Conservation (phyloP, 2,888 invertebrate genomes). For the Acrobasis suavella region DNA sequence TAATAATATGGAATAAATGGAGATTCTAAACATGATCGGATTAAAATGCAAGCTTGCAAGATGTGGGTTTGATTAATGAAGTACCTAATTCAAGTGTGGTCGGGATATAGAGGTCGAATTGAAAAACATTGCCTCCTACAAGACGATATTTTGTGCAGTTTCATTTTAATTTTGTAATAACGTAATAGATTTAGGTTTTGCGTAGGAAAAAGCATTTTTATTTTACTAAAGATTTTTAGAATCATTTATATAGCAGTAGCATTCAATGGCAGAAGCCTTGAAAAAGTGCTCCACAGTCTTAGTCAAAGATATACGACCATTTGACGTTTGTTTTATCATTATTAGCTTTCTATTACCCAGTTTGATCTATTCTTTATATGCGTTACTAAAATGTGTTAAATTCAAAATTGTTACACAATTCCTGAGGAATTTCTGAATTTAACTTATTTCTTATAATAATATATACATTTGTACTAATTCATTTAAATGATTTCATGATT, state of each 20-base stretch:
- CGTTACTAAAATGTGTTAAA: too few species aligned
- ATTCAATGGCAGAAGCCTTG: too few species aligned
- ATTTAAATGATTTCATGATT: too few species aligned
- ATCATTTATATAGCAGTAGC: not conserved
- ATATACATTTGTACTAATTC: too few species aligned
- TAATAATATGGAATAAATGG: not conserved
- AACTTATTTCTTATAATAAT: too few species aligned
- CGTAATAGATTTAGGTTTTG: not conserved
- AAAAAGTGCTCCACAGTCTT: too few species aligned
- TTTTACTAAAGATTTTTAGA: not conserved
- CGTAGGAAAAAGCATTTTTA: not conserved
- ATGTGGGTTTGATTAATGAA: slow-evolving; percentile 21
- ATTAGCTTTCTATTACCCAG: too few species aligned
- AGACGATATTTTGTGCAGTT: slow-evolving; percentile 6
- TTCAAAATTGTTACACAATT: too few species aligned
- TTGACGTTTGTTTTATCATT: too few species aligned
- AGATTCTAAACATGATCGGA: not conserved
- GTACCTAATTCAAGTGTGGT: slow-evolving; percentile 2
- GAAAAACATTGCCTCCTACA: slow-evolving; percentile 18
- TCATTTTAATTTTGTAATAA: not conserved
- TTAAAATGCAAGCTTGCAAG: slow-evolving; percentile 5
- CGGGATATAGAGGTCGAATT: not conserved
- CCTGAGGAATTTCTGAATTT: too few species aligned
- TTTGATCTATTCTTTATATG: too few species aligned
- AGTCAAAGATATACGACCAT: too few species aligned